Percentiles rank a stretch among this genome's conserved stretches.
These are phyloP conservation scores for Germaria angustata DNA, from an alignment of 2,888 invertebrate species.

Conservation along the genomic window DNA sequence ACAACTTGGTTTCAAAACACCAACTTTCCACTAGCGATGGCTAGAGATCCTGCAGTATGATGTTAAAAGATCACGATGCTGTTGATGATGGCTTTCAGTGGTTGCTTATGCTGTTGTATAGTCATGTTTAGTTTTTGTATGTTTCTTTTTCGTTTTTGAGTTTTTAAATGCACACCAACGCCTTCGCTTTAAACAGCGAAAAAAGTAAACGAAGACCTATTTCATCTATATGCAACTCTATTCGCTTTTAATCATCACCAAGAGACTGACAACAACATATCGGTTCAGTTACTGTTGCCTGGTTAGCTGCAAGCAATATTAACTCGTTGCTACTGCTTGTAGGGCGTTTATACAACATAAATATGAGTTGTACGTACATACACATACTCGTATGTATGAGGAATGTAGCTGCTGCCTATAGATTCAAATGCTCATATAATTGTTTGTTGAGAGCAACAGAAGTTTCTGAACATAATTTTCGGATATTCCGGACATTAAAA, in stretches of 20 bases:
- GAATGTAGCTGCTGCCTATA: constrained; percentile 17
- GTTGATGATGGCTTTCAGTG: constrained; percentile 35
- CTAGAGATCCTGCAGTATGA: constrained; percentile 33
- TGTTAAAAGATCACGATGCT: constrained; percentile 29
- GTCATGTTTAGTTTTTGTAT: constrained; percentile 15
- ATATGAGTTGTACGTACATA: constrained; percentile 61
- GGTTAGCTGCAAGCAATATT: constrained; percentile 60
- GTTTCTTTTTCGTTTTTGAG: neutral
- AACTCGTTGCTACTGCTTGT: constrained; percentile 67
- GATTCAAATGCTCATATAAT: neutral
- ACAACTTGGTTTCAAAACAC: constrained; percentile 31
- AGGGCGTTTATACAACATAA: constrained; percentile 66
- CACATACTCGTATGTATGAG: too few relatives aligned
- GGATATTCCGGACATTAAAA: too few relatives aligned
- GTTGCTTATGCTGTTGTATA: constrained; percentile 11
- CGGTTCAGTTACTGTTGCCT: constrained; percentile 41
- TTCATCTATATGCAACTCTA: constrained; percentile 30
- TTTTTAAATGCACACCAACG: constrained; percentile 66
- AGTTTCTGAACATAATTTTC: neutral
- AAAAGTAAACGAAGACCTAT: constrained; percentile 9
- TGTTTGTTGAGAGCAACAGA: constrained; percentile 1
- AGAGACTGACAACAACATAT: constrained; percentile 42
- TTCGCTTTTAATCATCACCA: constrained; percentile 57
- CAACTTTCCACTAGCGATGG: constrained; percentile 15
- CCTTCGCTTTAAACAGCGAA: constrained; percentile 50